A percentile compares a stretch with the other conserved stretches of the same genome.
Conservation (phyloP, 2,113 vertebrate species). For the Pongo abelii region DNA sequence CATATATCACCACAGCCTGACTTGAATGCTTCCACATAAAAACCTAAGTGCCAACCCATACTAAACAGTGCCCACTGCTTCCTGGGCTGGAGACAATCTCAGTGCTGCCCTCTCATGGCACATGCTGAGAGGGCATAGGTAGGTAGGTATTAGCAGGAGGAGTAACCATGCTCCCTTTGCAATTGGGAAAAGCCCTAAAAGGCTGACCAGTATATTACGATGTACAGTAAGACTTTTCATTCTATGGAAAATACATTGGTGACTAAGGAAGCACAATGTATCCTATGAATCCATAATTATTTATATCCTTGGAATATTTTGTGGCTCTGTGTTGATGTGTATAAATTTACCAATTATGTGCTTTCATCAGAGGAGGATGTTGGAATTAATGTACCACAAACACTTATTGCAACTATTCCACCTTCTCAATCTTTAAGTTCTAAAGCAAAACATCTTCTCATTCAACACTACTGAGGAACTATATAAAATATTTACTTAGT, state of each 20-base stretch:
- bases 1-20: neutral
- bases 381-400: constrained; percentile 72
- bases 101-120: neutral
- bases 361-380: constrained; percentile 35
- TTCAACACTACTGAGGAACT: constrained; percentile 65
- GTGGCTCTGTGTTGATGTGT: neutral
- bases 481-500: constrained; percentile 70
- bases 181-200: neutral
- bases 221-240: neutral
- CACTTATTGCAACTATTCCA: constrained; percentile 69
- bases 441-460: constrained; percentile 78
- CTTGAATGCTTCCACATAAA: neutral
- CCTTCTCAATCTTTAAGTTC: constrained; percentile 71
- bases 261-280: neutral
- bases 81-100: neutral
- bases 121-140: neutral
- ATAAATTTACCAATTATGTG: neutral
- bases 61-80: neutral
- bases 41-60: neutral
- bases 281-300: neutral
- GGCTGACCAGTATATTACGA: neutral
- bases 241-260: neutral
- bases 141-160: neutral
- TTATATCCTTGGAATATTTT: neutral
- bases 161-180: neutral